phyloP scores from a whole-genome alignment of 2,113 vertebrate species.

The Nothobranchius furzeri region DNA sequence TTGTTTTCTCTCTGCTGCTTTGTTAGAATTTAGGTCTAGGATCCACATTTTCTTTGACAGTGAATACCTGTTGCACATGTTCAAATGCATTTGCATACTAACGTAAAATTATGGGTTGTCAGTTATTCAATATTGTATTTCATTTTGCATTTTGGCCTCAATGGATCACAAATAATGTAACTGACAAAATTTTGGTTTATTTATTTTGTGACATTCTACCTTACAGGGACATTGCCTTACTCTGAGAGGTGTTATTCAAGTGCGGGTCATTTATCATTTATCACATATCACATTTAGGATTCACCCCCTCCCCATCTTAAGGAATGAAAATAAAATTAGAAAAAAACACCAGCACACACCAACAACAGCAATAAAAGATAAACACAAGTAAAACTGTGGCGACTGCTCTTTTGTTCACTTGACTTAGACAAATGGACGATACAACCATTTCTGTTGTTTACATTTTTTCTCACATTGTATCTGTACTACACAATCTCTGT shows the following conservation, averaged over 20 bases:
- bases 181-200: too few relatives aligned
- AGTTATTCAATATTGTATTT: too few relatives aligned
- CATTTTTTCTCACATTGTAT: neutral
- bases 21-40: neutral
- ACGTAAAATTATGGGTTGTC: too few relatives aligned
- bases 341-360: conserved; percentile 4
- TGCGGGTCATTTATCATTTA: too few relatives aligned
- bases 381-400: neutral
- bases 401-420: conserved; percentile 5
- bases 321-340: neutral
- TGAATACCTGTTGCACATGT: neutral
- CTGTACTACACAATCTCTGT: neutral
- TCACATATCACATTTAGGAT: conserved; percentile 44
- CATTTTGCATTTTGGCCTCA: too few relatives aligned
- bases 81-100: conserved; percentile 4
- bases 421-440: conserved; percentile 6
- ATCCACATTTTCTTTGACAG: conserved; percentile 9
- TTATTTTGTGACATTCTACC: too few relatives aligned
- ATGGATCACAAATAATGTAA: too few relatives aligned
- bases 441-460: neutral
- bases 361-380: conserved; percentile 10
- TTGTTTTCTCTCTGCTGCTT: conserved; percentile 14
- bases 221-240: too few relatives aligned
- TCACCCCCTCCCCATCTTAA: neutral
- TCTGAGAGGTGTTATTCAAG: too few relatives aligned